phyloP scores from a whole-genome alignment of 23 tunicate species.

The Botrylloides violaceus region DNA sequence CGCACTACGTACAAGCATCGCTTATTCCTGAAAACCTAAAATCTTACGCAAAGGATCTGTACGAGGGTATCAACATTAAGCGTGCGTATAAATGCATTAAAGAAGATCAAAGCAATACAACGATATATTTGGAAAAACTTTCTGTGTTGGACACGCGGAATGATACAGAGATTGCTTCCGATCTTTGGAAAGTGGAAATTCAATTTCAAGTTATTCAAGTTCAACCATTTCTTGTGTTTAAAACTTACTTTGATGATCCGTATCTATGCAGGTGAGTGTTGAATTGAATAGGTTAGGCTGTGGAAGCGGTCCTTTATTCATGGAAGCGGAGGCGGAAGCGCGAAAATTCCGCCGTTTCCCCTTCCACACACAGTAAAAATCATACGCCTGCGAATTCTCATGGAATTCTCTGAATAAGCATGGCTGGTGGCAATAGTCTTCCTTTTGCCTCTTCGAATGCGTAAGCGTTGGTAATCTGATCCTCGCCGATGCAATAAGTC shows the following conservation, averaged over 20 bases:
- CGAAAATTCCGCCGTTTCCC: no score
- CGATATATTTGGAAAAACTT: not conserved
- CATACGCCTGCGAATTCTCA: no score
- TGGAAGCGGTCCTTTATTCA: constrained; percentile 4
- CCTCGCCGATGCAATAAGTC: no score
- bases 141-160: not conserved
- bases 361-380: no score
- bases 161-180: not conserved
- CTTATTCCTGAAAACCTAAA: not conserved
- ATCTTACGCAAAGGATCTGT: constrained; percentile 13
- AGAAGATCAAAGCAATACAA: not conserved
- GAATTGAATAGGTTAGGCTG: no score
- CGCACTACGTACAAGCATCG: not conserved
- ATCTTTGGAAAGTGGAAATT: constrained; percentile 26
- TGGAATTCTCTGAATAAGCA: no score
- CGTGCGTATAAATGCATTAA: constrained; percentile 35
- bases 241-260: constrained; percentile 33
- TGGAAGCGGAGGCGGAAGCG: no score
- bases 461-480: no score
- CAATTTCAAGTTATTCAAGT: constrained; percentile 31
- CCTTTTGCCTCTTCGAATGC: no score
- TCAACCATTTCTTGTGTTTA: constrained; percentile 58
- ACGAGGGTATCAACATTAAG: constrained; percentile 32
- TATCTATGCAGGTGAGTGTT: constrained; percentile 76
- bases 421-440: no score